Evolutionary conservation across 1,140 invertebrate genomes (phyloP), one percentile per base, ranked within the genome.

Genomic region (Hesperophylax magnus): DNA sequence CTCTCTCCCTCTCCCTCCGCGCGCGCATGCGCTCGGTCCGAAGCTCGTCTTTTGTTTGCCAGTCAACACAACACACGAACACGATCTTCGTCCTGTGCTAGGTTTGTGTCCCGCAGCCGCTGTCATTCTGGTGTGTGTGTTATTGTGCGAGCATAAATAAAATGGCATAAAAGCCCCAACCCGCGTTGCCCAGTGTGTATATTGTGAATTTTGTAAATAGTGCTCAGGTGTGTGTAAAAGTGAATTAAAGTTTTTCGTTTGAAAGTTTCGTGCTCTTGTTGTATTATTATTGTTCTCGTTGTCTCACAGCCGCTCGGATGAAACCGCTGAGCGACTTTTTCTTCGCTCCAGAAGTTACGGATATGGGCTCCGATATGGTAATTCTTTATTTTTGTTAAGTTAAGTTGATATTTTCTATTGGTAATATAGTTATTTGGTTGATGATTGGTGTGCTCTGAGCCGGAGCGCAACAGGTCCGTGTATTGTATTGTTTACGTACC

Each of bases 281-380:
- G 4, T 69, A 53, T 78, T 78, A 78, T 78, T 67, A 22, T 65
- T 78, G 52, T 78, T 69, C 47, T 34, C 56, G 56, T 78, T 78
- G 77, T 78, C 9, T 34, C 6, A 17, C 39, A 78, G 88, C 89
- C 86, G 87, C 92, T 92, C 92, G 92, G 87, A 92, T 93, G 92
- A 93, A 92, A 92, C 92, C 92, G 89, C 92, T 93, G 91, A 91
- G 92, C 91, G 92, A 92, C 87, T 91, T 93, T 87, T 93, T 93
- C 90, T 92, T 92, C 87, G 91, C 92, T 88, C 89, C 91, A 88
- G 92, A 94, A 90, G 93, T 94, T 92, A 93, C 93, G 88, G 93
- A 94, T 90, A 93, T 93, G 91, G 93, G 93, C 91, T 92, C 93
- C 87, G 93, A 94, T 89, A 94, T 94, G 93, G 93, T 94, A 90